A percentile compares a stretch with the other conserved stretches of the same genome.
phyloP scores from a whole-genome alignment of 2,797 vertebrate species.

The Anableps anableps region DNA sequence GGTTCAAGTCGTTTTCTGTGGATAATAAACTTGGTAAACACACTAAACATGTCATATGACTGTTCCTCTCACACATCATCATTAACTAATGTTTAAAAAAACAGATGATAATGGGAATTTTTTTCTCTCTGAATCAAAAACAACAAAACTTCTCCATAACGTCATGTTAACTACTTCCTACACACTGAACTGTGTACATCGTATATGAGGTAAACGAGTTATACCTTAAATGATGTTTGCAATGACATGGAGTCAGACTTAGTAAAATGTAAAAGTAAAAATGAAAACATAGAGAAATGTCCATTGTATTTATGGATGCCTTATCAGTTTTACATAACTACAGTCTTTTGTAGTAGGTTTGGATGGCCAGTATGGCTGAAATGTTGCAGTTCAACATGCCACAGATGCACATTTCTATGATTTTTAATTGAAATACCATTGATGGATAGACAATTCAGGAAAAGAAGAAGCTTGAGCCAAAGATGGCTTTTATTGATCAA shows the following conservation, averaged over 20 bases:
- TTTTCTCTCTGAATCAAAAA: background rate
- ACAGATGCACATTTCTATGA: background rate
- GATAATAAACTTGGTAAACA: background rate
- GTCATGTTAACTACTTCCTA: background rate
- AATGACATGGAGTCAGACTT: background rate
- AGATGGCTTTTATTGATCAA: background rate
- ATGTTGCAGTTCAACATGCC: background rate
- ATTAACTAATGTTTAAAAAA: conserved; percentile 40
- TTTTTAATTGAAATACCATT: background rate
- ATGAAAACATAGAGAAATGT: background rate
- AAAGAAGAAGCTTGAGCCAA: background rate
- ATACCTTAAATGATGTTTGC: background rate
- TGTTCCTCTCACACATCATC: conserved; percentile 17
- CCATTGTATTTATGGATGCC: background rate
- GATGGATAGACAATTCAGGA: background rate
- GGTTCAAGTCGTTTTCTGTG: conserved; percentile 1
- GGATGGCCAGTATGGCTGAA: background rate
- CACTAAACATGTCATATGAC: background rate
- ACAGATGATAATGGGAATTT: background rate
- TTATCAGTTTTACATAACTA: background rate
- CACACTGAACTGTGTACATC: background rate
- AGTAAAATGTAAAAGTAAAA: background rate
- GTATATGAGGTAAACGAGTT: background rate
- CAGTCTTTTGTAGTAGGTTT: background rate
- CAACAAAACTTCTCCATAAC: background rate